Conservation (phyloP, 1,140 invertebrate genomes). For the Ceratosolen solmsi region DNA sequence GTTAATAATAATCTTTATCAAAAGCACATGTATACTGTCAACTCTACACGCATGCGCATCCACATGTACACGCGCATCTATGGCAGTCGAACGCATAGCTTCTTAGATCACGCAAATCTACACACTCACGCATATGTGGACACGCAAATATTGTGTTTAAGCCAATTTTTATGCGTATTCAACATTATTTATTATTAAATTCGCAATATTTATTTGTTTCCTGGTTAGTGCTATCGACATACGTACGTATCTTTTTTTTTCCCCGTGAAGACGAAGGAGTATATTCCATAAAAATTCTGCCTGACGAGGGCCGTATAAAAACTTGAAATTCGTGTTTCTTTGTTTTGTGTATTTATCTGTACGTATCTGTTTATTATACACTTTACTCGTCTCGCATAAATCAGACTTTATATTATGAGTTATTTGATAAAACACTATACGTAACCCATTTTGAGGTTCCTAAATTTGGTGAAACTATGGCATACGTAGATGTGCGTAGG, state of each 20-base stretch:
- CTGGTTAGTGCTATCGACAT: slow-evolving; percentile 29
- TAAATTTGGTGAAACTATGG: not conserved
- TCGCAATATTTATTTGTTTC: slow-evolving; percentile 11
- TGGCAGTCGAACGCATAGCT: slow-evolving; percentile 27
- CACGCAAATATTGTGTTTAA: slow-evolving; percentile 59
- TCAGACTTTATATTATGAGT: slow-evolving; percentile 39
- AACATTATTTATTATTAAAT: slow-evolving; percentile 32
- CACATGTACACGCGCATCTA: not conserved
- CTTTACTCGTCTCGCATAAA: not conserved
- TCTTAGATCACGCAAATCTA: not conserved
- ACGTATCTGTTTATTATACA: slow-evolving; percentile 11
- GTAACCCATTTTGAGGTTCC: slow-evolving; percentile 4
- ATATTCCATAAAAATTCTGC: slow-evolving; percentile 41
- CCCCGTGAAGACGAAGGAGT: slow-evolving; percentile 20
- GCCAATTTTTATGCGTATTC: slow-evolving; percentile 57
- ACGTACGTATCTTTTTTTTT: slow-evolving; percentile 32
- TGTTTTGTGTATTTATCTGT: slow-evolving; percentile 6
- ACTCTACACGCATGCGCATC: slow-evolving; percentile 58
- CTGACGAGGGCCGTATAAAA: slow-evolving; percentile 45
- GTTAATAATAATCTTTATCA: slow-evolving; percentile 69
- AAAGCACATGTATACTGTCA: slow-evolving; percentile 70
- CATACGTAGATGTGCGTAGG: not conserved
- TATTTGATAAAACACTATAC: slow-evolving; percentile 21
- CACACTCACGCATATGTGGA: not conserved
- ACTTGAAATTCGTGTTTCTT: slow-evolving; percentile 34